Evolutionary conservation across 2,113 vertebrate species (phyloP), one percentile per base, ranked within the genome.

Genomic region (Corydoras maculifer): DNA sequence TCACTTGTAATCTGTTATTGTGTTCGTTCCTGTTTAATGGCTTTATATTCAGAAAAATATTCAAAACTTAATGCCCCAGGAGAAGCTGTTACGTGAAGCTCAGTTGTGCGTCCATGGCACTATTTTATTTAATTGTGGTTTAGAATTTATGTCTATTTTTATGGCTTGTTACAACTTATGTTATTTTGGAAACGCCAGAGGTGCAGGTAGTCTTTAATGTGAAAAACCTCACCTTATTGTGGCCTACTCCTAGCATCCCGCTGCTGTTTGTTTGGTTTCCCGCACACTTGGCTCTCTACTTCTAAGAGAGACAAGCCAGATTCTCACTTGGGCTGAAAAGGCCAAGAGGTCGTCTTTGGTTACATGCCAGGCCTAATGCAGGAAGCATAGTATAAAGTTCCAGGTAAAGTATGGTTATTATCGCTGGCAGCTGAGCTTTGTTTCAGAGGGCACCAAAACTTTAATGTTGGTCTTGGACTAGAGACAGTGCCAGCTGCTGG

Each of bases 351-450:
- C 9, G 0, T 80, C 78, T 83, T 82, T 84, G 73, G 81, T 85
- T 82, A 78, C 72, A 78, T 81, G 75, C 79, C 75, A 83, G 81
- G 81, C 78, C 80, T 82, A 79, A 78, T 81, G 75, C 69, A 82
- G 77, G 76, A 83, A 82, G 81, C 79, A 78, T 63, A 70, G 70
- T 70, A 68, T 74, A 75, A 71, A 53, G 77, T 79, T 75, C 59
- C 53, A 62, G 67, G 59, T 64, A 79, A 80, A 72, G 76, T 79
- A 54, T 84, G 63, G 77, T 68, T 80, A 75, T 84, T 79, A 81
- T 81, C 67, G 58, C 76, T 57, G 63, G 66, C 30, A 25, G 63
- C 59, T 49, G 71, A 66, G 70, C 70, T 68, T 75, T 76, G 25
- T 73, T 76, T 67, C 51, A 69, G 53, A 61, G 76, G 62, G 70